A percentile compares a stretch with the other conserved stretches of the same genome.
These are phyloP conservation scores for Tapirus terrestris DNA, from an alignment of 2,113 vertebrate species.

Conservation along the genomic window DNA sequence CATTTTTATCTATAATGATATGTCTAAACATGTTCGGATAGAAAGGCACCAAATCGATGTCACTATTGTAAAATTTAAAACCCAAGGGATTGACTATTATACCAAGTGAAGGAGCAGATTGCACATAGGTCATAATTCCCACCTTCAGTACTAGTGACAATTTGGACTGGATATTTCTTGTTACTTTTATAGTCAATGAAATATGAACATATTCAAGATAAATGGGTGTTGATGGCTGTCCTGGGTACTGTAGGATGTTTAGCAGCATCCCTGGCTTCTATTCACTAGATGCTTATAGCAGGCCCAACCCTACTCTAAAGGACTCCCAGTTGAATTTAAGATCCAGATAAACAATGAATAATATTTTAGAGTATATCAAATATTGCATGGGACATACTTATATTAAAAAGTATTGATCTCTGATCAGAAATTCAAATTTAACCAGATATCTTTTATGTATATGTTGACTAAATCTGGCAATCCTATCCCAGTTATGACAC, in stretches of 20 bases:
- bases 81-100: background rate
- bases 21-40: background rate
- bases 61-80: background rate
- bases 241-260: background rate
- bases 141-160: background rate
- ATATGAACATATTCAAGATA: background rate
- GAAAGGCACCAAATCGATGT: background rate
- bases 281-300: background rate
- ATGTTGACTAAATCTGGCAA: background rate
- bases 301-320: background rate
- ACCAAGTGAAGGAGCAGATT: background rate
- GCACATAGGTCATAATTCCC: background rate
- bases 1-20: background rate
- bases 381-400: background rate
- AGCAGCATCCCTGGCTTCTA: background rate
- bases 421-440: background rate
- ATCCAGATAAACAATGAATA: conserved; percentile 10
- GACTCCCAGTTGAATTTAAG: background rate
- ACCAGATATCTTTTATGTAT: background rate
- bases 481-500: background rate
- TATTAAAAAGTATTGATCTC: background rate
- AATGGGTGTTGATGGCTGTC: background rate
- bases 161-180: background rate
- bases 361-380: background rate
- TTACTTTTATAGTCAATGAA: background rate